These are phyloP conservation scores for Agapostemon virescens DNA, from an alignment of 2,888 invertebrate genomes.

Conservation along the genomic window DNA sequence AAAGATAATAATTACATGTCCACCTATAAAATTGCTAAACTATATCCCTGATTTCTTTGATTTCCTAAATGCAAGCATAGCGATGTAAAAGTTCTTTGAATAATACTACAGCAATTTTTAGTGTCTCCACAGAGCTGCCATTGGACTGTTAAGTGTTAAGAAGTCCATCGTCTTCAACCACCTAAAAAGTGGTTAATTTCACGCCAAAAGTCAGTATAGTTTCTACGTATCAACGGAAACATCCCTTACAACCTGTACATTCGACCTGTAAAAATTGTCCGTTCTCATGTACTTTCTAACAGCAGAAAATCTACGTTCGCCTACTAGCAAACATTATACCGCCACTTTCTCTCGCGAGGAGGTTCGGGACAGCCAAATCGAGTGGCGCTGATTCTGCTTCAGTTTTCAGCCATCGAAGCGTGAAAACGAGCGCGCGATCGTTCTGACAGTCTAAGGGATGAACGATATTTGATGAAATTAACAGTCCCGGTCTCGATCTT, in stretches of 20 bases:
- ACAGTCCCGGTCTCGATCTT: not conserved
- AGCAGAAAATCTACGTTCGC: not conserved
- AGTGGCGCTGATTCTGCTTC: not conserved
- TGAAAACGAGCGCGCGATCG: conserved; percentile 6
- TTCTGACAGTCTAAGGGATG: not conserved
- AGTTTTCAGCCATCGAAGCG: conserved; percentile 5
- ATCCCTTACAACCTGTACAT: not conserved
- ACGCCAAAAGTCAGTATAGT: not conserved
- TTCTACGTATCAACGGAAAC: not conserved
- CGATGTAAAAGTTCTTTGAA: too few relatives aligned
- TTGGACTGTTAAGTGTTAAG: too few relatives aligned
- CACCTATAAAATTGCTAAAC: too few relatives aligned
- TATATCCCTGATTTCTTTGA: too few relatives aligned
- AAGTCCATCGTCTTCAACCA: too few relatives aligned
- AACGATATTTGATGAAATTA: conserved; percentile 1
- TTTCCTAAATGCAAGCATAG: too few relatives aligned
- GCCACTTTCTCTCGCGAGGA: conserved; percentile 1
- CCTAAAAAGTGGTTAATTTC: too few relatives aligned
- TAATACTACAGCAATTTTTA: too few relatives aligned
- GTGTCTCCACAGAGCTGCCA: too few relatives aligned
- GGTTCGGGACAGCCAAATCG: not conserved
- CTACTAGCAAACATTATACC: not conserved
- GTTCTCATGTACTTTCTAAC: not conserved
- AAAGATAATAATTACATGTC: too few relatives aligned
- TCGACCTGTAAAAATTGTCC: not conserved